Evolutionary conservation across 2,888 invertebrate genomes (phyloP), one percentile per base, ranked within the genome.

Genomic region (Portevinia maculata): DNA sequence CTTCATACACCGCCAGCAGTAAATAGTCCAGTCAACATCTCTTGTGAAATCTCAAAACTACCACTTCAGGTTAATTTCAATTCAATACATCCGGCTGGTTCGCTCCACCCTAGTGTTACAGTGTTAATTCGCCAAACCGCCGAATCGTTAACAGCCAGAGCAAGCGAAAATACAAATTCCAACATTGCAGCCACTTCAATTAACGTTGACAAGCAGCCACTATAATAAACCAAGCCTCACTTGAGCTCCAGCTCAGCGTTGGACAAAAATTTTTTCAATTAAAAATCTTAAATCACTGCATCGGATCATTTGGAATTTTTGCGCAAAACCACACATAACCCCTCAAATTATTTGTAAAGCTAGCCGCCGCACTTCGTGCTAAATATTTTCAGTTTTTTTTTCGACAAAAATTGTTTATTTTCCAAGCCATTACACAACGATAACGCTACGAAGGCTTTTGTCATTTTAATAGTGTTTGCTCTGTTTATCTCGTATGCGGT

Each of bases 281-380:
- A 79, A 75, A 75, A 79, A 64, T 79, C 75, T 69, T 74, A 69
- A 79, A 79, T 74, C 79, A 74, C 41, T 64, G 50, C 75, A 74
- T 41, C 57, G 69, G 13, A 74, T 69, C 69, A 69, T 52, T 74
- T 69, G 69, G 57, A 44, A 79, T 79, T 79, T 75, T 75, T 74
- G 69, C 50, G 79, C 55, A 74, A 79, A 69, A 62, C 55, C 60
- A 32, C 60, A 62, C 15, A 62, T 41, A 69, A 44, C 19, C 28
- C 44, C 32, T 60, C n/a, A 3, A 48, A 30, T 53, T 65, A 7
- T 44, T 2, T 11, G 4, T 48, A 37, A 50, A 48, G 24, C 6
- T 13, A 46, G 39, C 53, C 32, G 53, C 11, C n/a, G 48, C 24
- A 48, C 11, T 70, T 24, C 34, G 52, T 53, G 69, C 30, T 69